phyloP scores from a whole-genome alignment of 1,140 invertebrate species.

The Melanaphis sacchari region DNA sequence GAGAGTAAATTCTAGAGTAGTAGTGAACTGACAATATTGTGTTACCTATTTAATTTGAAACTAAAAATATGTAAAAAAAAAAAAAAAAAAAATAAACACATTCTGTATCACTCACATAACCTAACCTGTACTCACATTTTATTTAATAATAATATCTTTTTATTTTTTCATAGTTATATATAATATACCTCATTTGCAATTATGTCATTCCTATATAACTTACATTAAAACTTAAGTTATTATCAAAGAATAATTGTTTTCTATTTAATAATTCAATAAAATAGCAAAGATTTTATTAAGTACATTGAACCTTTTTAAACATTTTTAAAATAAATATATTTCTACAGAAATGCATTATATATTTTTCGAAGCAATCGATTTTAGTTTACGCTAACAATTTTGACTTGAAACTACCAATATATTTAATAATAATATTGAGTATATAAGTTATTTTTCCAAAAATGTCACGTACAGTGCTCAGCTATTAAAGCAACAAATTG shows the following conservation, averaged over 20 bases:
- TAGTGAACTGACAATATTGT: background rate
- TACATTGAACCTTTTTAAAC: background rate
- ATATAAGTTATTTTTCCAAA: background rate
- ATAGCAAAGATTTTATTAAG: background rate
- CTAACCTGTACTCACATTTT: background rate
- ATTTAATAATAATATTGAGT: conserved; percentile 12
- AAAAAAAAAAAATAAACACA: background rate
- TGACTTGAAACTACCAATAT: background rate
- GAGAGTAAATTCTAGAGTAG: background rate
- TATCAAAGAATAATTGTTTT: background rate
- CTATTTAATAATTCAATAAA: conserved; percentile 6
- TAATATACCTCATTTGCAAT: background rate
- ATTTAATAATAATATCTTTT: background rate
- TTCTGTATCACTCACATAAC: background rate
- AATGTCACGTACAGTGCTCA: conserved; percentile 2
- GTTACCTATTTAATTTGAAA: background rate
- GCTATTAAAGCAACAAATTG: background rate
- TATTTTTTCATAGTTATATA: background rate
- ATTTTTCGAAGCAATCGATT: background rate
- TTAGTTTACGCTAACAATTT: background rate
- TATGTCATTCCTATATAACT: background rate
- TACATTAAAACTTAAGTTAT: background rate
- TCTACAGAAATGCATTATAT: background rate
- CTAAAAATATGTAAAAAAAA: too few species aligned
- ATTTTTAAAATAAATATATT: background rate